Evolutionary conservation across 1,140 invertebrate genomes (phyloP).

Genomic region (Drosophila mojavensis): DNA sequence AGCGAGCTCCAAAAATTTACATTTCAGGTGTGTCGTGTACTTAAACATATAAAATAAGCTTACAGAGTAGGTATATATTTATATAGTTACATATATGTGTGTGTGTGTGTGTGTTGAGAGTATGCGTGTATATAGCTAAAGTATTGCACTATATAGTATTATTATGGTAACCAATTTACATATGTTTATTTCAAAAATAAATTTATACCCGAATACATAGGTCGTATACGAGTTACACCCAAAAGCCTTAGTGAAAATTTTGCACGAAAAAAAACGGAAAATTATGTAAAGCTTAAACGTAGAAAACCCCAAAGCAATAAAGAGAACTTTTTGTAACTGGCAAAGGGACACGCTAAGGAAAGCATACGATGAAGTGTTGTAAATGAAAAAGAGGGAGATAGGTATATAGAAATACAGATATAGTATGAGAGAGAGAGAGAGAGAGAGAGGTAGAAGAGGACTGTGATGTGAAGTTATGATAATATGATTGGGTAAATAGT

Average conservation of each 20-base stretch:
- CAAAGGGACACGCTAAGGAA: not conserved
- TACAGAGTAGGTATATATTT: constrained; percentile 53
- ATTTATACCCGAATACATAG: constrained; percentile 10
- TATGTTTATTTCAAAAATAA: constrained; percentile 28
- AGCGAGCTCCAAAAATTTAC: constrained; percentile 50
- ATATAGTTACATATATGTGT: constrained; percentile 25
- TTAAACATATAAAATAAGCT: constrained; percentile 69
- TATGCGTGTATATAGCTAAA: constrained; percentile 49
- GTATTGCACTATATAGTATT: constrained; percentile 75
- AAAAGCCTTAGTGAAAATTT: constrained; percentile 21
- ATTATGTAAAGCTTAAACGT: constrained; percentile 10
- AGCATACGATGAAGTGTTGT: not conserved
- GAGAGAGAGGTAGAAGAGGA: constrained; percentile 6
- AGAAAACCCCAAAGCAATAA: constrained; percentile 2
- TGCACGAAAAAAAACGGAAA: not conserved
- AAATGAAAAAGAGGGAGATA: not conserved
- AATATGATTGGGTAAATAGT: no score
- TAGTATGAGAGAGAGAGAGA: not conserved
- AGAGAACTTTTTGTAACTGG: constrained; percentile 11
- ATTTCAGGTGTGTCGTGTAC: constrained; percentile 47
- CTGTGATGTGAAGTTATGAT: not conserved
- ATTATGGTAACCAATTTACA: constrained; percentile 76
- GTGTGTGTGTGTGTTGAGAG: constrained; percentile 35
- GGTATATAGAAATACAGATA: not conserved
- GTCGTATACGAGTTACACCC: constrained; percentile 15